Conservation (phyloP, 2,797 vertebrate species). For the Microctenopoma lineatum region DNA sequence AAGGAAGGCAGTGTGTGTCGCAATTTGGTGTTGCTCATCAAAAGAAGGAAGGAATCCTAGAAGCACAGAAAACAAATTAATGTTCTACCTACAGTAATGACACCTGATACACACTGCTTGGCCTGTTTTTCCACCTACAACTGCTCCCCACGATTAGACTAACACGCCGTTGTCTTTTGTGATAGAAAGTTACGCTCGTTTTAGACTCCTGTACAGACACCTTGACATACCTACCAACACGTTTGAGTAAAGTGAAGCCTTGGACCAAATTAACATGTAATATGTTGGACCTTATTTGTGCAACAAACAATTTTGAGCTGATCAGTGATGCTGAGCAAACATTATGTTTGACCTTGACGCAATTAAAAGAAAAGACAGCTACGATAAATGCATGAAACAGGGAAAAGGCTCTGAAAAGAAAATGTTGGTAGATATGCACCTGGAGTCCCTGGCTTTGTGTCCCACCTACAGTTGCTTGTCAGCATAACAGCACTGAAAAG, state of each 20-base stretch:
- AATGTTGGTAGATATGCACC: constrained; percentile 77
- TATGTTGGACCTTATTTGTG: constrained; percentile 1
- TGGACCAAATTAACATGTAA: constrained; percentile 18
- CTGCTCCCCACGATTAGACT: constrained; percentile 57
- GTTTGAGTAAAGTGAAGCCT: constrained; percentile 35
- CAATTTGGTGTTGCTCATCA: background rate
- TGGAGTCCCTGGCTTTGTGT: constrained; percentile 58
- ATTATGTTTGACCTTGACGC: background rate
- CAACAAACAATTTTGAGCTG: background rate
- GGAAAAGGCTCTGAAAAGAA: background rate
- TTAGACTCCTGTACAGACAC: constrained; percentile 69
- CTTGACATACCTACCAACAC: constrained; percentile 74
- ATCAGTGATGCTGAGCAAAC: constrained; percentile 8
- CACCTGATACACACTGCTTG: constrained; percentile 56
- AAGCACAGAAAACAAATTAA: background rate
- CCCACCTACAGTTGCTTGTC: constrained; percentile 60
- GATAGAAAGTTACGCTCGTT: constrained; percentile 66
- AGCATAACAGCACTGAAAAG: constrained; percentile 63
- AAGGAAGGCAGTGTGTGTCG: constrained; percentile 61
- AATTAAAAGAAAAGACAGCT: background rate
- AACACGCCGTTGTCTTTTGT: constrained; percentile 67
- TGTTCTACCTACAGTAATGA: too few species aligned
- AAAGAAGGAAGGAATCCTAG: constrained; percentile 1
- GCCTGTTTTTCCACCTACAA: constrained; percentile 52
- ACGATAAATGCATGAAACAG: background rate